Evolutionary conservation across 2,113 vertebrate genomes (phyloP), one percentile per base, ranked within the genome.

Genomic region (Larimichthys polyactis): DNA sequence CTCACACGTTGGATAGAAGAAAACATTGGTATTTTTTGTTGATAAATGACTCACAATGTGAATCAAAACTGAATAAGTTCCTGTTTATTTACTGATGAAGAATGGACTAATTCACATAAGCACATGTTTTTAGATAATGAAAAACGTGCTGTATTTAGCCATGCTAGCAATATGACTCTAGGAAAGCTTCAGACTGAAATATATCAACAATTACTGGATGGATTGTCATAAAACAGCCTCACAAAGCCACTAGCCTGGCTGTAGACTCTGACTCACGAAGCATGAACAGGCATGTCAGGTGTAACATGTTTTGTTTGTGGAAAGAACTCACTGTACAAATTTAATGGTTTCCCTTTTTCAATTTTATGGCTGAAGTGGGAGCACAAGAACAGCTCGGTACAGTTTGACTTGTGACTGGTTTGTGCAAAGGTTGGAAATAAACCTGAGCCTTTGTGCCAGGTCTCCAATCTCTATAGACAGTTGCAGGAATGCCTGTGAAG

Each of bases 371-470:
- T 51, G 20, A 24, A 19, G 15, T 55, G 15, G 43, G 57, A 51
- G 62, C 12, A 40, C 3, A 1, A 52, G 44, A 64, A n/a, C 75
- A 68, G 52, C 19, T 55, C 9, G 65, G 29, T 5, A n/a, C 48
- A 4, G 24, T 80, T 52, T 3, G 19, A 59, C 51, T 59, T 67
- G 52, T 69, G 66, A 55, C 46, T 43, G 75, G 54, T 75, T 55
- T 78, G 81, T 82, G 2, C 19, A 27, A 44, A 1, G 49, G 63
- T 52, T 78, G 58, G 36, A 80, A 73, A 80, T 64, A 63, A 62
- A 74, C 27, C 11, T 54, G 4, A 7, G 19, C 51, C 6, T 22
- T 36, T 59, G 29, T 71, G 69, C 63, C 82, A 59, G 27, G 8
- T 44, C 7, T n/a, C 22, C 29, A 71, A 11, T 73, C 73, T 79